phyloP scores from a whole-genome alignment of 2,797 vertebrate species.

The Hapalemur alaotrensis region DNA sequence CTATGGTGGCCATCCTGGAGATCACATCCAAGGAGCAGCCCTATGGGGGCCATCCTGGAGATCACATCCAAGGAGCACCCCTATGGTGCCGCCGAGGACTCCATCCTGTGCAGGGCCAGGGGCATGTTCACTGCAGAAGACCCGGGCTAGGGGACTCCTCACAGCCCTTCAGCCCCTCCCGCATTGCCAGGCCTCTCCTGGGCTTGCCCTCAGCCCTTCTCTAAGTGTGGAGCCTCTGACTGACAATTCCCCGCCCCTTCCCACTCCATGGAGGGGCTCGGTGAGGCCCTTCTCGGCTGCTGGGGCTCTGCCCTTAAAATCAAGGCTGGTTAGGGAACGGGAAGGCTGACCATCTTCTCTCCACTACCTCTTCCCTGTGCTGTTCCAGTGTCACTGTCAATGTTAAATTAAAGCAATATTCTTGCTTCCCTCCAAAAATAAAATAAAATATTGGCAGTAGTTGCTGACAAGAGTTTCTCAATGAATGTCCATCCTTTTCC shows the following conservation, averaged over 20 bases:
- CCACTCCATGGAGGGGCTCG: neutral
- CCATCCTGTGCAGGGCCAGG: slow-evolving; percentile 93
- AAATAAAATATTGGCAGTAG: neutral
- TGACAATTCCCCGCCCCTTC: neutral
- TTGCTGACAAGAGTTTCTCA: neutral
- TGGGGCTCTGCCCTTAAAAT: slow-evolving; percentile 39
- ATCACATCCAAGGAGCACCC: slow-evolving; percentile 96
- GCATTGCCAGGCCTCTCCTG: neutral
- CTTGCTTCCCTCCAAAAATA: neutral
- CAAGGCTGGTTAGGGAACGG: slow-evolving; percentile 29
- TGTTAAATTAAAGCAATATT: slow-evolving; percentile 67
- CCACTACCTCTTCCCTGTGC: neutral
- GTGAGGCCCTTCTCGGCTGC: neutral
- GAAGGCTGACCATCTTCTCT: neutral
- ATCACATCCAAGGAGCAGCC: slow-evolving; percentile 96
- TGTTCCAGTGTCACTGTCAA: neutral
- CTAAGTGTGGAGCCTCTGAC: neutral
- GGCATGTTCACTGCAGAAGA: slow-evolving; percentile 96
- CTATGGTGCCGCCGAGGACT: slow-evolving; percentile 89
- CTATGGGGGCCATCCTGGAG: slow-evolving; percentile 90
- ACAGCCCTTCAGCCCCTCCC: too few species aligned
- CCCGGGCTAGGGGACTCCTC: slow-evolving; percentile 85
- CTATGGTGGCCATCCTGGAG: slow-evolving; percentile 87
- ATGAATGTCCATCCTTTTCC: neutral
- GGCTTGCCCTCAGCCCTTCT: neutral